Conservation (phyloP, 2,888 invertebrate genomes). For the Plusia festucae region DNA sequence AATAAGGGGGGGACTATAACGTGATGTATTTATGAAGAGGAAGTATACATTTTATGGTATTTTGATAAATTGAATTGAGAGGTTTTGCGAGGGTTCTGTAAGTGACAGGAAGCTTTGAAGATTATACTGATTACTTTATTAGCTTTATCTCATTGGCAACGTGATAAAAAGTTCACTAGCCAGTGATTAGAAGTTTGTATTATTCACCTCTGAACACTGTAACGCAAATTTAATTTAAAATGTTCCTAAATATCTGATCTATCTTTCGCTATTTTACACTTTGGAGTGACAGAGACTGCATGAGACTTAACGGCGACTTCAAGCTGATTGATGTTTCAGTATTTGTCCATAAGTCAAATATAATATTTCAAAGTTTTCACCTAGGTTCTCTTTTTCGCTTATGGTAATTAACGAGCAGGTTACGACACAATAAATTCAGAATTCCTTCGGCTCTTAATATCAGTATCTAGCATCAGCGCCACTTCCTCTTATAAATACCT, state of each 20-base stretch:
- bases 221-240: too few relatives aligned
- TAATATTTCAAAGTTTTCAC: background rate
- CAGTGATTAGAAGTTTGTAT: background rate
- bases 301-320: too few relatives aligned
- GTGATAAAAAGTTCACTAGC: background rate
- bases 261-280: too few relatives aligned
- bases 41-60: conserved; percentile 44
- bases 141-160: background rate
- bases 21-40: conserved; percentile 26
- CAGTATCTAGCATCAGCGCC: background rate
- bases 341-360: too few relatives aligned
- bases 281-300: too few relatives aligned
- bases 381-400: background rate
- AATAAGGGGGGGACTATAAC: conserved; percentile 35
- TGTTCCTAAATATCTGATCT: too few relatives aligned
- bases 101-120: conserved; percentile 11
- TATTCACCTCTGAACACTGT: too few relatives aligned
- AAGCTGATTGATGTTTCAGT: too few relatives aligned
- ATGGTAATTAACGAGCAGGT: background rate
- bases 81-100: background rate
- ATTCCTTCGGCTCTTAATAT: background rate
- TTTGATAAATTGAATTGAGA: conserved; percentile 46
- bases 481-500: background rate
- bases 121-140: conserved; percentile 5
- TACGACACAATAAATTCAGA: background rate